Evolutionary conservation across 2,888 invertebrate species (phyloP).

Genomic region (Synergus japonicus): DNA sequence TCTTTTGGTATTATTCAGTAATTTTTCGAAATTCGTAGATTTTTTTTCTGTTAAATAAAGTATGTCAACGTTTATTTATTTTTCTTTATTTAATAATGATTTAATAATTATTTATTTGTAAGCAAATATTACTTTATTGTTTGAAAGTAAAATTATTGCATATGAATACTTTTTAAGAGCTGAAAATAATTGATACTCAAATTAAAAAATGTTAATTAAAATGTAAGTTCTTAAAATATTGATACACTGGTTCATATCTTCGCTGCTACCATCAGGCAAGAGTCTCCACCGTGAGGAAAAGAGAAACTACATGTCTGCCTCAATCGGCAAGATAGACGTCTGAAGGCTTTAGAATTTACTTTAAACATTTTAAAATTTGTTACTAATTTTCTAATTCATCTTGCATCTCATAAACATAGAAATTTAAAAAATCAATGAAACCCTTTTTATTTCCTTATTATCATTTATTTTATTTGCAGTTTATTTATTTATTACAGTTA

Average conservation of each 20-base stretch:
- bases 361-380: no score
- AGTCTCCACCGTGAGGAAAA: constrained; percentile 28
- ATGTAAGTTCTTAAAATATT: not conserved
- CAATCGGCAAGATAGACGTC: constrained; percentile 7
- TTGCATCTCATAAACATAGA: no score
- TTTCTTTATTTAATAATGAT: not conserved
- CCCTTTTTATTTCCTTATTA: no score
- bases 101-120: not conserved
- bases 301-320: not conserved
- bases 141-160: not conserved
- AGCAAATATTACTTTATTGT: not conserved
- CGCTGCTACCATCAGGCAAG: not conserved
- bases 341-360: no score
- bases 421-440: no score
- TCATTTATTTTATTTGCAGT: no score
- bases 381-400: no score
- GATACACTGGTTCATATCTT: not conserved
- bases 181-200: not conserved
- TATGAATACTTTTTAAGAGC: not conserved
- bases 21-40: not conserved
- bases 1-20: not conserved
- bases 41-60: not conserved
- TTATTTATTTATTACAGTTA: no score
- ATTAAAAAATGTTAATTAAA: not conserved
- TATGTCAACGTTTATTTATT: not conserved